Base-by-base conservation (phyloP, 2,888 invertebrate species). In the Drosophila paucipuncta region DNA sequence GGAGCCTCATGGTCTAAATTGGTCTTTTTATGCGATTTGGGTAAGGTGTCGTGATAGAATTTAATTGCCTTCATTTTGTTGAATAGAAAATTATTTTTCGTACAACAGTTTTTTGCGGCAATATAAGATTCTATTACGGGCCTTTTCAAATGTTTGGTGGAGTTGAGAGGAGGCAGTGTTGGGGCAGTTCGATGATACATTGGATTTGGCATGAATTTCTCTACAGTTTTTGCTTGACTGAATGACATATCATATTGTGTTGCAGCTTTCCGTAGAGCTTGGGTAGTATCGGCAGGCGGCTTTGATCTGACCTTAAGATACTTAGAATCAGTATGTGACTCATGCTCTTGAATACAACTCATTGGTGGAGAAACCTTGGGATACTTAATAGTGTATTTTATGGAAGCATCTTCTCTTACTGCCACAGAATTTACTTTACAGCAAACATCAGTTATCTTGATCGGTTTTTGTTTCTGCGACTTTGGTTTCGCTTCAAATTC, bases 51-150 rank as follows among this genome's bases (percentile, higher is more conserved):
- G 18, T 35, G 18, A 7, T 2, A 9, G 4, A 25, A 28, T 10
- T 37, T 43, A 5, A 47, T 18, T 16, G 25, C 43, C 2, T 57
- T 47, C 16, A 47, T 31, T 58, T 58, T 67, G 18, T 43, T 22
- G 25, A 39, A 50, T 3, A 41, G 33, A 7, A 11, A 5, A 7
- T 50, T 68, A 2, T 41, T n/a, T 18, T 53, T 50, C 10, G 9
- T 25, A 11, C 16, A 60, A 9, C n/a, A 16, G 2, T 50, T 50
- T 37, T 50, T 60, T 1, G 5, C 50, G n/a, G 35, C 18, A 13
- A 37, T 43, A 55, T 16, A 33, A 11, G 4, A 30, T 49, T 60
- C 13, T 39, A 52, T 6, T 0, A 31, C 13, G 10, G 18, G 13
- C 30, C 25, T 41, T 5, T 16, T 10, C 18, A 25, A 25, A 28